A percentile compares a stretch with the other conserved stretches of the same genome.
These are phyloP conservation scores for Galeopterus variegatus DNA, from an alignment of 2,113 vertebrate genomes.

Conservation along the genomic window DNA sequence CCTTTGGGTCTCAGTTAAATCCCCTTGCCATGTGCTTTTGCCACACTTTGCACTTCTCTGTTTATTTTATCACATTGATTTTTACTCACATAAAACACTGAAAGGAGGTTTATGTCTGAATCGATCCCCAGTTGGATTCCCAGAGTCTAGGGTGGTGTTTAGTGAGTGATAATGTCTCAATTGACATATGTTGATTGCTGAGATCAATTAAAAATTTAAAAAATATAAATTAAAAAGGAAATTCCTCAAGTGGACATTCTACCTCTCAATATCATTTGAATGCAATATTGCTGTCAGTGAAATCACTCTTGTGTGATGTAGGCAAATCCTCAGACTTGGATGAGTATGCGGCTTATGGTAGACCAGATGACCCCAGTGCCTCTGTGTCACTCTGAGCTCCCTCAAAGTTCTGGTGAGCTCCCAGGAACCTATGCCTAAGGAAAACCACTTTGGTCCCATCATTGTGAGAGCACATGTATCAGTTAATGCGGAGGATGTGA, in stretches of 20 bases:
- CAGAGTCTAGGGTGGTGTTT: neutral
- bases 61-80: conserved; percentile 53
- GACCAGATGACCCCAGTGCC: neutral
- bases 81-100: neutral
- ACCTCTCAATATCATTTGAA: neutral
- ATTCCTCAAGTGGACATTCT: neutral
- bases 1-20: neutral
- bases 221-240: neutral
- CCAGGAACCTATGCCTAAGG: neutral
- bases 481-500: neutral
- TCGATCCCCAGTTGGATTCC: neutral
- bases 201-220: conserved; percentile 21
- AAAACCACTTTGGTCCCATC: neutral
- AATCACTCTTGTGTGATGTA: neutral
- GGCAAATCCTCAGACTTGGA: neutral
- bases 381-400: neutral
- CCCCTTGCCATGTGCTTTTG: neutral
- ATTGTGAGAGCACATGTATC: neutral
- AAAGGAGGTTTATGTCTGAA: neutral
- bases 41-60: neutral
- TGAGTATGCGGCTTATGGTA: neutral
- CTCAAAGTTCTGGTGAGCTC: neutral
- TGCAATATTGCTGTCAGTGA: conserved; percentile 20
- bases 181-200: neutral
- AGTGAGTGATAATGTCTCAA: neutral